These are phyloP conservation scores for Oriolus oriolus DNA, from an alignment of 2,113 vertebrate species.

Conservation along the genomic window DNA sequence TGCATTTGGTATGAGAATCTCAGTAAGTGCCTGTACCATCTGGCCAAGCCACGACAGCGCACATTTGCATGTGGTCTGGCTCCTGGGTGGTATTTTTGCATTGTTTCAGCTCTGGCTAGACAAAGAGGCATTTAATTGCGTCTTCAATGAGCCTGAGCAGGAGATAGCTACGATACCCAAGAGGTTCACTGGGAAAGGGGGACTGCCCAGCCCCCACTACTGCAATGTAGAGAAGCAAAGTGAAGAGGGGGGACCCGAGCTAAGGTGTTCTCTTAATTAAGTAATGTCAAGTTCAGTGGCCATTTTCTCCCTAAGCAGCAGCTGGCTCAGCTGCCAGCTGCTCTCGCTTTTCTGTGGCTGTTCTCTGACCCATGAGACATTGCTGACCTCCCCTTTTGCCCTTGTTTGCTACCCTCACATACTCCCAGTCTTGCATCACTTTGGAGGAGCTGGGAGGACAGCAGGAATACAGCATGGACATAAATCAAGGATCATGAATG, in stretches of 20 bases:
- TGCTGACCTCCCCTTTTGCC: not conserved
- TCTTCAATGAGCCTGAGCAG: not conserved
- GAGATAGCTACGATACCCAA: not conserved
- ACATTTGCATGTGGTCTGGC: not conserved
- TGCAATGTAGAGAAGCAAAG: not conserved
- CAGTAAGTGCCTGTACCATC: not conserved
- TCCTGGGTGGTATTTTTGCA: slow-evolving; percentile 29
- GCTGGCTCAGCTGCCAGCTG: slow-evolving; percentile 17
- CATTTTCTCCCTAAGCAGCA: slow-evolving; percentile 3
- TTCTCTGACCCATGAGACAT: not conserved
- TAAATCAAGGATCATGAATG: slow-evolving; percentile 49
- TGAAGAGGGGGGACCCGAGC: not conserved
- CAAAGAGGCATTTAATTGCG: slow-evolving; percentile 37
- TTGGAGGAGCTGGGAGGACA: not conserved
- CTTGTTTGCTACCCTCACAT: not conserved
- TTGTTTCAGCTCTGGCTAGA: not conserved
- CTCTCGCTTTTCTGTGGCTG: not conserved
- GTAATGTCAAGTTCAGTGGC: not conserved
- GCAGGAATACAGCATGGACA: not conserved
- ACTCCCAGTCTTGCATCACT: not conserved
- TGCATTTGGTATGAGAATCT: not conserved
- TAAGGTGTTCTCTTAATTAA: slow-evolving; percentile 6
- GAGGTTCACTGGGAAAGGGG: not conserved
- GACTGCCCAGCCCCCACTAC: not conserved
- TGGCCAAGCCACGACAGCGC: not conserved